Evolutionary conservation across 2,797 vertebrate species (phyloP).

Genomic region (Chaenodraco wilsoni): DNA sequence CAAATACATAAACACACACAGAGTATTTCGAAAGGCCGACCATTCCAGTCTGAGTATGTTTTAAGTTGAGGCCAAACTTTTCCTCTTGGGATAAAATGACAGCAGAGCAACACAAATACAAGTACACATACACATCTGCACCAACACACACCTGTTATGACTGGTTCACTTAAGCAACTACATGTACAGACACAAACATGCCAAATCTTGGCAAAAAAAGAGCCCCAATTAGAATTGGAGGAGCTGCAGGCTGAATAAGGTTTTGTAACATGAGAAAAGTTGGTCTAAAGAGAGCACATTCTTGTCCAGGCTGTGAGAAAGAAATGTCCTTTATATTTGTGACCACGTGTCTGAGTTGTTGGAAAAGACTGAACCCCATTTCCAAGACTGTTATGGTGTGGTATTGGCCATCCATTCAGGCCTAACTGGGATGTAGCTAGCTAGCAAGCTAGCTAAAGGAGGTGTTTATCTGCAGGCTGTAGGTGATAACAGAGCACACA

Average conservation of each 20-base stretch:
- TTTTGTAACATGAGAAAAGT: slow-evolving; percentile 38
- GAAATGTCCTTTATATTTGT: slow-evolving; percentile 1
- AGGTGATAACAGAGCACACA: slow-evolving; percentile 82
- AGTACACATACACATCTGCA: slow-evolving; percentile 2
- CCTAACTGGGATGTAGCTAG: slow-evolving; percentile 45
- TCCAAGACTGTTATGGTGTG: slow-evolving; percentile 8
- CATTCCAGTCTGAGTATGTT: slow-evolving; percentile 6
- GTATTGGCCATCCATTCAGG: slow-evolving; percentile 37
- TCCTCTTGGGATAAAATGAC: slow-evolving; percentile 30
- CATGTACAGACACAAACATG: slow-evolving; percentile 47
- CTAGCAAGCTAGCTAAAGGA: slow-evolving; percentile 66
- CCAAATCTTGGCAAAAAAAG: slow-evolving; percentile 45
- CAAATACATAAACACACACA: slow-evolving; percentile 6
- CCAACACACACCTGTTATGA: slow-evolving; percentile 46
- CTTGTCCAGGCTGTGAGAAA: slow-evolving; percentile 13
- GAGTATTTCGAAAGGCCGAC: slow-evolving; percentile 36
- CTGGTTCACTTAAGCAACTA: slow-evolving; percentile 40
- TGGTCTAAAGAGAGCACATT: slow-evolving; percentile 6
- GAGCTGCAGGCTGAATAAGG: slow-evolving; percentile 36
- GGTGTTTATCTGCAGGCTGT: slow-evolving; percentile 83
- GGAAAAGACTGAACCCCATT: slow-evolving; percentile 18
- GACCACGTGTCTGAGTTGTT: slow-evolving; percentile 4
- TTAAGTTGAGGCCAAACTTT: slow-evolving; percentile 39
- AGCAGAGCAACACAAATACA: slow-evolving; percentile 28
- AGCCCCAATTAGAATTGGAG: slow-evolving; percentile 39